Evolutionary conservation across 2,797 vertebrate species (phyloP).

Genomic region (Varecia variegata): DNA sequence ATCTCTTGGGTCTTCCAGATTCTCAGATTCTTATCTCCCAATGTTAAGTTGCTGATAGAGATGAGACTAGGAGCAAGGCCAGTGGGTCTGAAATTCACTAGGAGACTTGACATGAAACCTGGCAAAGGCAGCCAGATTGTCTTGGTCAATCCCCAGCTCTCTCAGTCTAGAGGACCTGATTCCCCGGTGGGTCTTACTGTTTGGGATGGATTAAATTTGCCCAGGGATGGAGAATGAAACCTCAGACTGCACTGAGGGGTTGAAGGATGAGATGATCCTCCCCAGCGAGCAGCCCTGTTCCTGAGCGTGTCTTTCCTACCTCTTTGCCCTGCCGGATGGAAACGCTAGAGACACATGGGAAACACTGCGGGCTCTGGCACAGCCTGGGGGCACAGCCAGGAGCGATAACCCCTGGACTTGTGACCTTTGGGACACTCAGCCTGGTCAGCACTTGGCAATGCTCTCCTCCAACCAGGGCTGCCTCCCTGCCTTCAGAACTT

Average conservation of each 20-base stretch:
- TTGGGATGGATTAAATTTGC: slow-evolving; percentile 21
- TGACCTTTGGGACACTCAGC: background rate
- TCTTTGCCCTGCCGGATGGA: background rate
- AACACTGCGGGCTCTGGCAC: background rate
- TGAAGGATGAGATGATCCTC: background rate
- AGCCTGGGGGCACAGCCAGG: background rate
- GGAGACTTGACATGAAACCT: slow-evolving; percentile 9
- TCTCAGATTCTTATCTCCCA: slow-evolving; percentile 33
- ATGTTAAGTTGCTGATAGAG: slow-evolving; percentile 1
- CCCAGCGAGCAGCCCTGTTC: background rate
- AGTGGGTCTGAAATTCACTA: background rate
- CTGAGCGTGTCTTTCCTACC: background rate
- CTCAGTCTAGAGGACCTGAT: background rate
- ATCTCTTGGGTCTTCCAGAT: background rate
- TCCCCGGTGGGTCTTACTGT: background rate
- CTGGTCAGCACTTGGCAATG: background rate
- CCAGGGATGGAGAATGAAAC: background rate
- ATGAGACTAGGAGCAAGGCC: slow-evolving; percentile 44
- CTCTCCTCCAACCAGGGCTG: background rate
- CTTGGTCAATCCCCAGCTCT: background rate
- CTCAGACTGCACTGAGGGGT: background rate
- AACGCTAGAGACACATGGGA: background rate
- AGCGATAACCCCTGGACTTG: background rate
- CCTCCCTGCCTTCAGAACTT: background rate
- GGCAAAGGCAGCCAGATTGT: background rate